A percentile compares a stretch with the other conserved stretches of the same genome.
Conservation (phyloP, 1,140 invertebrate genomes). For the Drosophila lini region DNA sequence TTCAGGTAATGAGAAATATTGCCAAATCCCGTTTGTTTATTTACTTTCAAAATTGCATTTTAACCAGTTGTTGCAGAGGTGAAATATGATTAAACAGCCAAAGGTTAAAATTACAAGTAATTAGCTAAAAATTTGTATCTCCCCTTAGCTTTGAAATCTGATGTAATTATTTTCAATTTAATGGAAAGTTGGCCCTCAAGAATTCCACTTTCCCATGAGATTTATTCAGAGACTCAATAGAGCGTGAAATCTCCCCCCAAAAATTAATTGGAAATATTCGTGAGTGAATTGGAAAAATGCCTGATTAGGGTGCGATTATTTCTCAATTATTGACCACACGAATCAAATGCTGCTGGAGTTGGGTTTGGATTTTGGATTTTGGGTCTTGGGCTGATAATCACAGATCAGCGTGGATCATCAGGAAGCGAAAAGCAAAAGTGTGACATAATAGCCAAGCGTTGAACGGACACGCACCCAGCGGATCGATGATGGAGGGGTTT, state of each 20-base stretch:
- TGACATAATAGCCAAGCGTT: conserved; percentile 66
- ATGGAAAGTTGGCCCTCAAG: neutral
- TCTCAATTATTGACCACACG: conserved; percentile 33
- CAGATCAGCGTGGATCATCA: conserved; percentile 33
- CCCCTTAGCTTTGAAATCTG: neutral
- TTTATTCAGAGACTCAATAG: neutral
- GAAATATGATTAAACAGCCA: neutral
- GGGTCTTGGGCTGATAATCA: conserved; percentile 7
- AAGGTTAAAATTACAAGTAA: conserved; percentile 1
- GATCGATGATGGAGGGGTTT: neutral
- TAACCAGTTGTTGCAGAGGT: neutral
- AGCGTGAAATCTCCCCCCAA: neutral
- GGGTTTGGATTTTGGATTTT: neutral
- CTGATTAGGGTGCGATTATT: conserved; percentile 50
- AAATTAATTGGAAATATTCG: conserved; percentile 33
- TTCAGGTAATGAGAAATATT: conserved; percentile 8
- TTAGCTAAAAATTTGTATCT: neutral
- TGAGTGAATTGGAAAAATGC: conserved; percentile 8
- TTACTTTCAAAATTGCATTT: conserved; percentile 17
- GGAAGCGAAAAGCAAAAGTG: conserved; percentile 73
- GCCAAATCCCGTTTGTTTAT: neutral
- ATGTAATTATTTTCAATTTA: conserved; percentile 1
- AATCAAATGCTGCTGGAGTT: conserved; percentile 9
- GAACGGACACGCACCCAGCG: conserved; percentile 29
- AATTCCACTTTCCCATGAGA: conserved; percentile 20